Conservation (phyloP, 2,888 invertebrate genomes). For the Imbricaverruca yamaguchii region DNA sequence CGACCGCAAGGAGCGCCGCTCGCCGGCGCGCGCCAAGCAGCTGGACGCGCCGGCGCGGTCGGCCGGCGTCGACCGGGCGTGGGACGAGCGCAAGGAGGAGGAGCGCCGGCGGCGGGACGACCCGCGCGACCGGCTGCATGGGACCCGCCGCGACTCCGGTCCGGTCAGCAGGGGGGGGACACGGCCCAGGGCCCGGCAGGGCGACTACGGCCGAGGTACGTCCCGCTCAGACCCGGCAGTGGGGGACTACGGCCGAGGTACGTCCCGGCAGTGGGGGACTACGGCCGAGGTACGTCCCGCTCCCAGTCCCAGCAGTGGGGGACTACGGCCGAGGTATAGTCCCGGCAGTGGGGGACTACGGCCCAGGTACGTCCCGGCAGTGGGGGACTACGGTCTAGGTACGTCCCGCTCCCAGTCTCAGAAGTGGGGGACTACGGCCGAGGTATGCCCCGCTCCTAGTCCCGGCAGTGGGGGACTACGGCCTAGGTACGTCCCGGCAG, state of each 20-base stretch:
- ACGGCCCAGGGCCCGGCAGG: too few species aligned
- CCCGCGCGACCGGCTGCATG: background rate
- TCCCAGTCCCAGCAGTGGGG: too few species aligned
- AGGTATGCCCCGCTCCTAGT: too few species aligned
- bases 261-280: background rate
- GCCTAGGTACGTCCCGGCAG: background rate
- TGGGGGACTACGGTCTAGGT: background rate
- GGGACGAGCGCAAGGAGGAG: slow-evolving; percentile 4
- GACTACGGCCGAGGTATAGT: too few species aligned
- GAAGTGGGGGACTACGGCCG: too few species aligned
- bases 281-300: background rate
- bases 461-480: background rate
- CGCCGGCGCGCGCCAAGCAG: background rate
- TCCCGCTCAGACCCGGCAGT: too few species aligned
- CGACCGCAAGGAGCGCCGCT: background rate
- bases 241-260: too few species aligned
- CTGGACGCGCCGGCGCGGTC: background rate
- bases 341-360: too few species aligned
- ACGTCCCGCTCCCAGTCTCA: too few species aligned
- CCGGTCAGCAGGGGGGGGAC: background rate
- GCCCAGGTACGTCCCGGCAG: too few species aligned
- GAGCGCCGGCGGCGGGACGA: background rate
- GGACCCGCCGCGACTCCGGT: background rate
- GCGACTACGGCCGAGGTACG: background rate
- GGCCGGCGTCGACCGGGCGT: background rate